Percentiles rank a stretch among this genome's conserved stretches.
Evolutionary conservation across 1,140 invertebrate species (phyloP).

Genomic region (Trichonephila inaurata): DNA sequence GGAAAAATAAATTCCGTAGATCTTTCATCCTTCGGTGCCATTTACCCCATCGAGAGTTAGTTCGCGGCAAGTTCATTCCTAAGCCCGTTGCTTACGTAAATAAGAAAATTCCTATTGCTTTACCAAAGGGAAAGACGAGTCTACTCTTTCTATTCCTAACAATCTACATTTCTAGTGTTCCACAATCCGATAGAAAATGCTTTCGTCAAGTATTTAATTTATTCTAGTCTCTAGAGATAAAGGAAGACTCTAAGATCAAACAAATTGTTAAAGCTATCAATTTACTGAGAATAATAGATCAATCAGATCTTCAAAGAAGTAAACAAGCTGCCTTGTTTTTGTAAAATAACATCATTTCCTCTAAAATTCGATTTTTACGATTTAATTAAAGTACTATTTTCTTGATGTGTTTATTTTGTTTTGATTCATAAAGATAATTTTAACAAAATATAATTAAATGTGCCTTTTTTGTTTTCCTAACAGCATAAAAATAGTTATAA

Average conservation of each 20-base stretch:
- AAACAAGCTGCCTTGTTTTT: no score
- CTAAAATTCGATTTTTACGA: no score
- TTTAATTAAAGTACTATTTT: no score
- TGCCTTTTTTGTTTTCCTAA: no score
- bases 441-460: no score
- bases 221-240: background rate
- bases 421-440: no score
- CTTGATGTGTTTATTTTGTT: no score
- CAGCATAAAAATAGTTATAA: no score
- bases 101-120: conserved; percentile 16
- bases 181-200: background rate
- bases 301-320: no score
- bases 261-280: background rate
- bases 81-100: background rate
- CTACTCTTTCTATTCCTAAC: background rate
- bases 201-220: background rate
- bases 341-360: no score
- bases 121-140: background rate
- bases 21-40: conserved; percentile 12
- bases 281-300: no score
- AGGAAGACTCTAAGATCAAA: no score
- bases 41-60: background rate
- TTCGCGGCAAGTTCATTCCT: background rate
- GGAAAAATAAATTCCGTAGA: conserved; percentile 18
- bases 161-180: background rate